Base-by-base conservation (phyloP, 1,140 invertebrate genomes). In the Eurosta solidaginis region DNA sequence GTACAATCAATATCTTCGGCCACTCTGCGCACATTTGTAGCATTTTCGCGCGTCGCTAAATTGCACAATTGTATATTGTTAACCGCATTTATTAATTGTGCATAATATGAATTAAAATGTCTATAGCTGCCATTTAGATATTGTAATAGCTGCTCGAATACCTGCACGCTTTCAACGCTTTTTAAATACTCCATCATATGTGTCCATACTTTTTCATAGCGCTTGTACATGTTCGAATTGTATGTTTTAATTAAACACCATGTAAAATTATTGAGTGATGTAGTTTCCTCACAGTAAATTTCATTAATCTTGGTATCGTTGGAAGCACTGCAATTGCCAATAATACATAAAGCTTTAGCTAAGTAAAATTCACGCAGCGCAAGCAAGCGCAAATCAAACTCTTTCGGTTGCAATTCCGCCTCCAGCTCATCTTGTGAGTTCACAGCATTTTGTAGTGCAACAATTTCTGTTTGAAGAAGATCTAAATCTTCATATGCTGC, bases 51-150 rank as follows among this genome's bases (percentile, higher is more conserved):
- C 1, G 76, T 81, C 5, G 83, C 77, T 3, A 87, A 49, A 54
- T 84, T 87, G 3, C 81, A 80, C 45, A 87, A 25, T 29, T 85
- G 85, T 42, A 83, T 82, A 42, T 79, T 81, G 45, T 6, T 81
- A 52, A 40, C 76, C 49, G 0, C 80, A 80, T 79, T 82, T 81
- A 45, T 80, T 79, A 81, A 3, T 5, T 78, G 42, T 0, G 83
- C 76, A 3, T 78, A 79, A 79, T 84, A 84, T 6, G 81, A 81
- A 2, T 82, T 82, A 33, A 87, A 50, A 63, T 79, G 75, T 40
- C 81, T 84, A 77, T 85, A 87, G 47, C 81, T 80, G 44, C 80
- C 80, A 44, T 76, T 74, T 2, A 86, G 47, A 12, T 79, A 79
- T 10, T 78, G 29, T 3, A 85, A 74, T 6, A 84, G 12, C 1